Conservation (phyloP, 1,140 invertebrate genomes). For the Drosophila mojavensis region DNA sequence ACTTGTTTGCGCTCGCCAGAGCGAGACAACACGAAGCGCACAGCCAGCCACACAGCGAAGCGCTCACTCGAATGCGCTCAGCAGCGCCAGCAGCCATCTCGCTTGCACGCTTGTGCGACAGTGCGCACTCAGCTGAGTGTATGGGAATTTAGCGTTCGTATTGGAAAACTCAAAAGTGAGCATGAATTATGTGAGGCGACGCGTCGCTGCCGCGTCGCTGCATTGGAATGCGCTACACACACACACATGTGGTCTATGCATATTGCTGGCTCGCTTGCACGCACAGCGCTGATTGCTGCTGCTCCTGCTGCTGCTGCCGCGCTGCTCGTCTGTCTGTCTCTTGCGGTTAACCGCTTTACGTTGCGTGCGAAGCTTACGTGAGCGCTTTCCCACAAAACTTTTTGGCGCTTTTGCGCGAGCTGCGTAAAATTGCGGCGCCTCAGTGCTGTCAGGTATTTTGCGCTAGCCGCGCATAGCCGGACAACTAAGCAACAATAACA, state of each 20-base stretch:
- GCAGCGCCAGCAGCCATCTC: slow-evolving; percentile 30
- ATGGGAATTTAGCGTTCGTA: slow-evolving; percentile 66
- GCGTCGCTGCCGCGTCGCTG: slow-evolving; percentile 35
- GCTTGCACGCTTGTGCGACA: slow-evolving; percentile 21
- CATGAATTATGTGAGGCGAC: slow-evolving; percentile 59
- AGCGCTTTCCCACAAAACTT: slow-evolving; percentile 36
- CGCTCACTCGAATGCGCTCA: slow-evolving; percentile 43
- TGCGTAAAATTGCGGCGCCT: slow-evolving; percentile 35
- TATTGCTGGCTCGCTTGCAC: slow-evolving; percentile 59
- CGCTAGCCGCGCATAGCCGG: slow-evolving; percentile 47
- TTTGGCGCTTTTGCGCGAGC: slow-evolving; percentile 44
- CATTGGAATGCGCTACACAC: slow-evolving; percentile 27
- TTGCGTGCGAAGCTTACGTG: slow-evolving; percentile 64
- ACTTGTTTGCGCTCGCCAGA: slow-evolving; percentile 61
- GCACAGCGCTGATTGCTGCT: slow-evolving; percentile 39
- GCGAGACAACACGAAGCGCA: slow-evolving; percentile 37
- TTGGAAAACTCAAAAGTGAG: slow-evolving; percentile 59
- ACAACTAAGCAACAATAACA: slow-evolving; percentile 31
- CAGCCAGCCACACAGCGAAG: slow-evolving; percentile 27
- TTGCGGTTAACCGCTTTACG: slow-evolving; percentile 65
- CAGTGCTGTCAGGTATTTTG: slow-evolving; percentile 62
- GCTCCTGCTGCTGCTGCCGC: slow-evolving; percentile 15
- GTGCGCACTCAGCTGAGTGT: slow-evolving; percentile 43
- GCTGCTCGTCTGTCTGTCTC: slow-evolving; percentile 40
- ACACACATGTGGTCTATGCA: not conserved